These are phyloP conservation scores for Zaprionus africanus DNA, from an alignment of 1,140 invertebrate genomes.

Conservation along the genomic window DNA sequence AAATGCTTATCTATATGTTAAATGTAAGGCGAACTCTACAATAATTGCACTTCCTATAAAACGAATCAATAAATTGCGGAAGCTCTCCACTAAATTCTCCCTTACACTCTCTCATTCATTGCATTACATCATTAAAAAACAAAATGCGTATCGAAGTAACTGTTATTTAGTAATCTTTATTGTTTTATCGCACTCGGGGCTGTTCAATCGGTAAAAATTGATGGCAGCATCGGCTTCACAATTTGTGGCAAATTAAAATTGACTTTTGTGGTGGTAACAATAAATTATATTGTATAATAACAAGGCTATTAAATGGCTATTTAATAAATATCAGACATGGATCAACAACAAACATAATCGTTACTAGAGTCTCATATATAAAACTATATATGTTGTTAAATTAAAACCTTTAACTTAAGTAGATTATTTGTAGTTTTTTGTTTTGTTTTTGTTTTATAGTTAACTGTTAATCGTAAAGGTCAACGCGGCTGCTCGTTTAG, in stretches of 20 bases:
- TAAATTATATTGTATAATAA: slow-evolving; percentile 81
- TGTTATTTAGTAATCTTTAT: slow-evolving; percentile 57
- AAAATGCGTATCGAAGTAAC: not conserved
- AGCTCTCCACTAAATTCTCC: not conserved
- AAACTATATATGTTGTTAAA: slow-evolving; percentile 48
- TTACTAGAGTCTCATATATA: slow-evolving; percentile 51
- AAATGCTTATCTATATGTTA: not conserved
- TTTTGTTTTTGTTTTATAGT: slow-evolving; percentile 11
- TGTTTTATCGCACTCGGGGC: slow-evolving; percentile 62
- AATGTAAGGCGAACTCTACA: not conserved
- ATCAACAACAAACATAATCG: slow-evolving; percentile 72
- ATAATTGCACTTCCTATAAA: not conserved
- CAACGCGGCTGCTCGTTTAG: slow-evolving; percentile 58
- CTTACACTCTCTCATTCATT: not conserved
- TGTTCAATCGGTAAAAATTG: slow-evolving; percentile 60
- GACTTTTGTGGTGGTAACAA: slow-evolving; percentile 64
- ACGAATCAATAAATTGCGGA: not conserved
- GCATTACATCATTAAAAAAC: not conserved
- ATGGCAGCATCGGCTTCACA: slow-evolving; percentile 14
- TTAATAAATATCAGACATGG: slow-evolving; percentile 80
- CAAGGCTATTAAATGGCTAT: slow-evolving; percentile 74
- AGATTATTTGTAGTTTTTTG: slow-evolving; percentile 18
- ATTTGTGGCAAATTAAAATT: slow-evolving; percentile 53
- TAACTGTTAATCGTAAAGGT: slow-evolving; percentile 45
- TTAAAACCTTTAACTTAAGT: slow-evolving; percentile 44